Base-by-base conservation (phyloP, 2,113 vertebrate genomes). In the Cynopterus brachyotis region DNA sequence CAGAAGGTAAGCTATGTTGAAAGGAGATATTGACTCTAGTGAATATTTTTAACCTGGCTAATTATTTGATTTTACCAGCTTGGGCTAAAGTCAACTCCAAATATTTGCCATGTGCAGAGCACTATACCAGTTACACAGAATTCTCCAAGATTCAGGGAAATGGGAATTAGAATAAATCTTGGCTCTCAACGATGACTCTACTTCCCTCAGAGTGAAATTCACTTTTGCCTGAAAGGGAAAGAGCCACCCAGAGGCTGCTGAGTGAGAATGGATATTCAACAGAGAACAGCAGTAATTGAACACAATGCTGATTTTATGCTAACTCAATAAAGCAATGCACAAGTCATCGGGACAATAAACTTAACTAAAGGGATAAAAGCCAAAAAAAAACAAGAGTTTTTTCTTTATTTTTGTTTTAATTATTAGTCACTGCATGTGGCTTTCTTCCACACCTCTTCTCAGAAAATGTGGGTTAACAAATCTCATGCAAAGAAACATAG, bases 221-320 rank as follows among this genome's bases (percentile, higher is more conserved):
- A 73, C 26, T n/a, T 62, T 53, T 50, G n/a, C 59, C 19, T 62
- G 15, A 15, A 28, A 89, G 69, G 30, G 3, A 47, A 89, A 28
- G 22, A 57, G 20, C 26, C 78, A 32, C 40, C 5, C 2, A 24
- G 20, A 67, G 69, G 20, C 47, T 55, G 47, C 10, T 60, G 40
- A 82, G 17, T 90, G 53, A 26, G 30, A 75, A 79, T 1, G 6
- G 17, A 42, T 79, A 67, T 69, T 76, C 40, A 96, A 45, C 40
- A 62, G 59, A 76, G 55, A 57, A 91, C 22, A 73, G 32, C 1
- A 70, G 12, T 10, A 60, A 55, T 0, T 89, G 85, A 94, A 59
- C 40, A 84, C 12, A 59, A 85, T 85, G 76, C 57, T 80, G 60
- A 50, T 93, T 96, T 97, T 96, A 96, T 89, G 97, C 70, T 67